These are phyloP conservation scores for Haemorhous mexicanus DNA, from an alignment of 2,113 vertebrate species.

Conservation along the genomic window DNA sequence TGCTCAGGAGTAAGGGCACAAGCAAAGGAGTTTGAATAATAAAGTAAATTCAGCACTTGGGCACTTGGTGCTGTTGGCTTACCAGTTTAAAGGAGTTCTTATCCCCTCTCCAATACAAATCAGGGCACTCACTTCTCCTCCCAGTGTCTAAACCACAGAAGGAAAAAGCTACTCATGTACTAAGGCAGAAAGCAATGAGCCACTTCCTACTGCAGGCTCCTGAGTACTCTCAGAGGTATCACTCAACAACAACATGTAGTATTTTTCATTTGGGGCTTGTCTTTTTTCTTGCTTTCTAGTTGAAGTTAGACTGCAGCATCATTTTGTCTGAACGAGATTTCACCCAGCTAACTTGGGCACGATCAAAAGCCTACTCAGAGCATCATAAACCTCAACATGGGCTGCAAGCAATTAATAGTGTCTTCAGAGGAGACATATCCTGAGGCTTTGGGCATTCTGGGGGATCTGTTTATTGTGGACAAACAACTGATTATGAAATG, in stretches of 20 bases:
- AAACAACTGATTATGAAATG: neutral
- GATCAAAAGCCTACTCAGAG: neutral
- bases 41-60: neutral
- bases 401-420: neutral
- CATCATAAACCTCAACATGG: neutral
- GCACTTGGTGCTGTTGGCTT: neutral
- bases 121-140: neutral
- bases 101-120: neutral
- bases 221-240: neutral
- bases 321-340: neutral
- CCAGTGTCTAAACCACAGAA: neutral
- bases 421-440: neutral
- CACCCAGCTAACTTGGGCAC: neutral
- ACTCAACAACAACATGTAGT: fast-evolving
- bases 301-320: neutral
- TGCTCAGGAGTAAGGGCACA: neutral
- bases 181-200: neutral
- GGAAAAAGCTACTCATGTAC: neutral
- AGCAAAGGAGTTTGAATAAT: neutral
- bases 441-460: neutral
- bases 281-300: neutral
- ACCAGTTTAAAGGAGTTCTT: neutral
- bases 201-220: neutral
- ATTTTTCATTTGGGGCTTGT: neutral
- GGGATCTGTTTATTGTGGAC: neutral